Evolutionary conservation across 2,888 invertebrate genomes (phyloP).

Genomic region (Minunthozetes semirufus): DNA sequence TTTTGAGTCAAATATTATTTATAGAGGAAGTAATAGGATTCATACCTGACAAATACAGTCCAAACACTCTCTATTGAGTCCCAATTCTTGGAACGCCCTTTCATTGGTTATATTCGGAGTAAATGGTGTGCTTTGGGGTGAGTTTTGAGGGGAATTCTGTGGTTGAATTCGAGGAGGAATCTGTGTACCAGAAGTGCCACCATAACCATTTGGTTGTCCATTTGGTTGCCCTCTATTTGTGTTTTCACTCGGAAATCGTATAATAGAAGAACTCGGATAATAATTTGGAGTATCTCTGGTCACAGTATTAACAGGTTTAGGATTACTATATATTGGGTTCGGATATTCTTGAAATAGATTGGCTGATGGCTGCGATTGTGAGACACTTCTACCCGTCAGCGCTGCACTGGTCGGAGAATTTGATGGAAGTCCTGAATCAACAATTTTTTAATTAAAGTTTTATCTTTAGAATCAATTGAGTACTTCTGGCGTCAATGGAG

Average conservation of each 20-base stretch:
- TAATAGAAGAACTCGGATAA: background rate
- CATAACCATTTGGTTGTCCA: background rate
- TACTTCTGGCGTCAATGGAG: background rate
- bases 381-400: background rate
- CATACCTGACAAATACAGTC: constrained; percentile 39
- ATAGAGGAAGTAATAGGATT: background rate
- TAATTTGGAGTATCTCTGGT: background rate
- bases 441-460: no score
- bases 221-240: background rate
- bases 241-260: background rate
- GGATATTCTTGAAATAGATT: constrained; percentile 1
- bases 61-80: constrained; percentile 33
- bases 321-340: background rate
- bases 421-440: background rate
- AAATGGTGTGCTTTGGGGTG: background rate
- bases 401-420: background rate
- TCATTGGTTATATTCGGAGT: background rate
- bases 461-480: no score
- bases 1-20: background rate
- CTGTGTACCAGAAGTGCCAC: background rate
- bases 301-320: background rate
- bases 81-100: background rate
- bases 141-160: no score
- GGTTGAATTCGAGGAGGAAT: no score
- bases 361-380: background rate